Base-by-base conservation (phyloP, 2,797 vertebrate species). In the Myioborus miniatus region DNA sequence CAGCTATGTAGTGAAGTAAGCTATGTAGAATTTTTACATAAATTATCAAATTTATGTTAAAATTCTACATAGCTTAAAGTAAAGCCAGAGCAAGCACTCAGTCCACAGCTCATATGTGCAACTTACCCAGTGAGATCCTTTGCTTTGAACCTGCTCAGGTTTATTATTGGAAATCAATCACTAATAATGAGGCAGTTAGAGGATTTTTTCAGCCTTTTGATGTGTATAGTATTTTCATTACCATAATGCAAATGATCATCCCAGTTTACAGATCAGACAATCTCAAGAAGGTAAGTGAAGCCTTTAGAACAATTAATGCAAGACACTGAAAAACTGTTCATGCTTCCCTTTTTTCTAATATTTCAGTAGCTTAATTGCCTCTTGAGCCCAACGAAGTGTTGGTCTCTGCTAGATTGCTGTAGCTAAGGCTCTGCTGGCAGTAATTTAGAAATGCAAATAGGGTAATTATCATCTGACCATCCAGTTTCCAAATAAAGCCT, bases 301-400 rank as follows among this genome's bases (percentile, higher is more conserved):
- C 34, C 50, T 69, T 89, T 72, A 6, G 2, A 88, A 82, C 11
- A 79, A 52, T 79, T 88, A 69, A 86, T 83, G 23, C 43, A 86
- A 75, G 70, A 69, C 39, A 53, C 59, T 83, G 36, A 49, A 65
- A 65, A 88, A 76, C 5, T 69, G 26, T 79, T 81, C 47, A 18
- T 76, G 32, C 29, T 65, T 88, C 50, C 37, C 16, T 36, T 82
- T 59, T 81, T 92, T 82, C 76, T 56, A 64, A 19, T 39, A 62
- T 84, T 88, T 87, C 67, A 63, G 43, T 82, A 69, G 37, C 55
- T 93, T 76, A 86, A 86, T 93, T 89, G 68, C 78, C 50, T 89
- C 44, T 93, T 85, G 62, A 87, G 44, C 50, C 22, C 58, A 41
- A 75, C 80, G 63, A 96, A 44, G n/a, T 96, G 77, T 70, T 95